phyloP scores from a whole-genome alignment of 2,888 invertebrate genomes.

The Lycophotia porphyrea region DNA sequence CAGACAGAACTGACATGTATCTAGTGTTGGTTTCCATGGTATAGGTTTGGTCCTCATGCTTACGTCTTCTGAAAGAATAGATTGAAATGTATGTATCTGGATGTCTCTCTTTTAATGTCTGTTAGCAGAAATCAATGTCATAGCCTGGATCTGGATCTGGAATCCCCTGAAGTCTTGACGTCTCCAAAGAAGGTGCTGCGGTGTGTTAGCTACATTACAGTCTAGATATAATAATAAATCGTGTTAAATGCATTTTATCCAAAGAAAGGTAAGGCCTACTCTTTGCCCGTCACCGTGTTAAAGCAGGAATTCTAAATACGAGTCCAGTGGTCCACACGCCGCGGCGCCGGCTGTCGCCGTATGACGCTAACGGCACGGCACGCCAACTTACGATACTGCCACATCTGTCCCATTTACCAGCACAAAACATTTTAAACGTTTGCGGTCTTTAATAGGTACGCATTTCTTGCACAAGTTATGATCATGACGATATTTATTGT shows the following conservation, averaged over 20 bases:
- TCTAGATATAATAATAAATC: background rate
- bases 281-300: slow-evolving; percentile 11
- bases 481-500: slow-evolving; percentile 48
- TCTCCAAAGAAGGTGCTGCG: no score
- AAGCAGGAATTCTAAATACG: slow-evolving; percentile 36
- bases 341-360: slow-evolving; percentile 44
- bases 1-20: background rate
- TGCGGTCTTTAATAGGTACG: slow-evolving; percentile 50
- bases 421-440: slow-evolving; percentile 48
- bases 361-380: slow-evolving; percentile 57
- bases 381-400: slow-evolving; percentile 47
- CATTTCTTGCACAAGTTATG: slow-evolving; percentile 50
- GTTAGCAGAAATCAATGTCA: background rate
- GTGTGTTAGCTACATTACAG: background rate
- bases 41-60: no score
- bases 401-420: slow-evolving; percentile 52
- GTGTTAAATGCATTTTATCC: background rate
- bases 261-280: background rate
- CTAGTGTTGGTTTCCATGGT: background rate
- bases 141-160: background rate
- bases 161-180: background rate
- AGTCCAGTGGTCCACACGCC: slow-evolving; percentile 39
- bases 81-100: background rate
- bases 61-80: background rate
- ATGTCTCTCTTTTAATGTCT: no score